Evolutionary conservation across 2,113 vertebrate genomes (phyloP).

Genomic region (Macaca nemestrina): DNA sequence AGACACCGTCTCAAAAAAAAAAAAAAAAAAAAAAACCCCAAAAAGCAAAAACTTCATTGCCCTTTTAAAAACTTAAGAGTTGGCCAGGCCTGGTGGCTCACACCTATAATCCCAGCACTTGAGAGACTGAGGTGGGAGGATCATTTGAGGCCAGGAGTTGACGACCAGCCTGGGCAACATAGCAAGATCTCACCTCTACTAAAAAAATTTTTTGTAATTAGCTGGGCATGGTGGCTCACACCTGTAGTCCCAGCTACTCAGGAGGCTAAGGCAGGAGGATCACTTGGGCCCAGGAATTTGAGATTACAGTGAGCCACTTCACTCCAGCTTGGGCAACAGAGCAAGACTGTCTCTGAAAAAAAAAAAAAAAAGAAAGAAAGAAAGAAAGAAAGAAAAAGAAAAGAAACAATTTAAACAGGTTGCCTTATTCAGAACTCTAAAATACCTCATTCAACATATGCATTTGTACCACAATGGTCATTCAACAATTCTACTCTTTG

Average conservation of each 20-base stretch:
- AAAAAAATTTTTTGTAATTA: no score
- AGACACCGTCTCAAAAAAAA: no score
- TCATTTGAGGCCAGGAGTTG: no score
- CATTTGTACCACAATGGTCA: background rate
- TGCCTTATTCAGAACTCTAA: background rate
- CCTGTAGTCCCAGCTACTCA: background rate
- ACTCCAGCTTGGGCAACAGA: background rate
- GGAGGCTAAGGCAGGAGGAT: background rate
- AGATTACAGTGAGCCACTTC: background rate
- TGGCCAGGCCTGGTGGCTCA: no score
- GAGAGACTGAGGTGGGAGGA: no score
- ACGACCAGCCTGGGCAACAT: no score
- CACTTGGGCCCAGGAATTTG: background rate
- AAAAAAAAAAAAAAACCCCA: no score
- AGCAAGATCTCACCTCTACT: no score
- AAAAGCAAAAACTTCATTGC: no score
- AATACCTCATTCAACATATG: background rate
- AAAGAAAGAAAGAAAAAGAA: background rate
- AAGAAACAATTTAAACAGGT: background rate
- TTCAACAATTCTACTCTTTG: background rate
- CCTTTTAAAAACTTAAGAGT: no score
- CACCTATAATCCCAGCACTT: no score
- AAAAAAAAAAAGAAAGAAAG: background rate
- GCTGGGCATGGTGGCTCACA: background rate
- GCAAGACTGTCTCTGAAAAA: background rate